Percentiles rank a stretch among this genome's conserved stretches.
phyloP scores from a whole-genome alignment of 2,888 invertebrate species.

The Dioctria rufipes region DNA sequence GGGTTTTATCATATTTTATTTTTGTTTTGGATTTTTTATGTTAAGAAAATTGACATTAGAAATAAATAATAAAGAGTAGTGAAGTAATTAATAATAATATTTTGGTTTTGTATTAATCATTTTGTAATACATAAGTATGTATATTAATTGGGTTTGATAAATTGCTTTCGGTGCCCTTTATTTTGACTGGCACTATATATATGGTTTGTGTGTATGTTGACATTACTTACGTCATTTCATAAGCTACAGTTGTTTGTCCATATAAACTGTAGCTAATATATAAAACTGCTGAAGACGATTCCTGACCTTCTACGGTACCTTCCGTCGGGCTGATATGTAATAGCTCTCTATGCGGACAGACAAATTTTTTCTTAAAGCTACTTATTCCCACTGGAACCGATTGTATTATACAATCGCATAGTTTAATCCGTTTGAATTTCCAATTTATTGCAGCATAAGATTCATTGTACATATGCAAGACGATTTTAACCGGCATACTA shows the following conservation, averaged over 20 bases:
- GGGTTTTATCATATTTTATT: no score
- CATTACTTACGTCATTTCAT: constrained; percentile 45
- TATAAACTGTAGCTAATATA: constrained; percentile 47
- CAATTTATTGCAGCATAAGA: constrained; percentile 1
- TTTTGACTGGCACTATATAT: background rate
- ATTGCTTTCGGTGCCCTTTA: background rate
- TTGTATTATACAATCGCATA: constrained; percentile 52
- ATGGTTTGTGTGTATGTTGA: background rate
- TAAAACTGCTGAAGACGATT: constrained; percentile 8
- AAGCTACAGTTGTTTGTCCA: constrained; percentile 49
- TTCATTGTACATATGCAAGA: constrained; percentile 49
- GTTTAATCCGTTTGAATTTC: constrained; percentile 51
- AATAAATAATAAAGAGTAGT: no score
- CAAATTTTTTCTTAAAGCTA: constrained; percentile 41
- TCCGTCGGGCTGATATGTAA: constrained; percentile 37
- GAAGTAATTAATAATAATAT: no score
- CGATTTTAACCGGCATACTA: constrained; percentile 49
- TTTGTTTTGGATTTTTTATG: no score
- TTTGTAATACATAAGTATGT: no score
- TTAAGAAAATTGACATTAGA: no score
- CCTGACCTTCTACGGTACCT: background rate
- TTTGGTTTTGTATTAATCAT: no score
- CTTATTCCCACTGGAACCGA: constrained; percentile 43
- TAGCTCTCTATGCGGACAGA: constrained; percentile 55
- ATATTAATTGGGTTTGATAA: no score